Conservation (phyloP, 2,797 vertebrate genomes). For the Muscicapa comitata region DNA sequence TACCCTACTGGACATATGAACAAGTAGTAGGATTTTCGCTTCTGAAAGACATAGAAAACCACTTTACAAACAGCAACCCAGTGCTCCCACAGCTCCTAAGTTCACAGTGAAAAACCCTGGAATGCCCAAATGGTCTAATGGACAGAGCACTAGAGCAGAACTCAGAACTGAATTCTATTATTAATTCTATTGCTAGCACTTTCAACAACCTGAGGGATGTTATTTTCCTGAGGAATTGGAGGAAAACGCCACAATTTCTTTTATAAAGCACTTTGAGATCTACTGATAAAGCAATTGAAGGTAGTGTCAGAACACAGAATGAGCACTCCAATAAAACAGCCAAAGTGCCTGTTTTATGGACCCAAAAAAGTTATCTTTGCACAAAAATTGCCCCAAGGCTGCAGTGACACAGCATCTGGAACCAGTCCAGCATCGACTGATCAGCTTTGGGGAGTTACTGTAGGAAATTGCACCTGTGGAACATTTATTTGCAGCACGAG, state of each 20-base stretch:
- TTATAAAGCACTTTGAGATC: conserved; percentile 69
- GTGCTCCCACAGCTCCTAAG: not conserved
- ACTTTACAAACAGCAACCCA: not conserved
- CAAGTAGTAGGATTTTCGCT: not conserved
- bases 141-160: not conserved
- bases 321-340: not conserved
- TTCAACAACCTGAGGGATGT: not conserved
- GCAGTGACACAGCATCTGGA: not conserved
- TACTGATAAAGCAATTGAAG: not conserved
- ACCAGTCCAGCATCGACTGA: not conserved
- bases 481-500: not conserved
- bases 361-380: not conserved
- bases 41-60: not conserved
- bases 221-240: not conserved
- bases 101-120: not conserved
- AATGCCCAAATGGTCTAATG: not conserved
- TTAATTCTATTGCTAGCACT: not conserved
- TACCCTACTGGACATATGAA: not conserved
- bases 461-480: not conserved
- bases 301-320: not conserved
- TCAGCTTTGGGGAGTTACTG: not conserved
- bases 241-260: not conserved
- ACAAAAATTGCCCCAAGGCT: not conserved
- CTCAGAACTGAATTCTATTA: not conserved
- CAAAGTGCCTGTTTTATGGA: fast-evolving